Percentiles rank a stretch among this genome's conserved stretches.
These are phyloP conservation scores for Hipparchia semele DNA, from an alignment of 2,888 invertebrate genomes.

Conservation along the genomic window DNA sequence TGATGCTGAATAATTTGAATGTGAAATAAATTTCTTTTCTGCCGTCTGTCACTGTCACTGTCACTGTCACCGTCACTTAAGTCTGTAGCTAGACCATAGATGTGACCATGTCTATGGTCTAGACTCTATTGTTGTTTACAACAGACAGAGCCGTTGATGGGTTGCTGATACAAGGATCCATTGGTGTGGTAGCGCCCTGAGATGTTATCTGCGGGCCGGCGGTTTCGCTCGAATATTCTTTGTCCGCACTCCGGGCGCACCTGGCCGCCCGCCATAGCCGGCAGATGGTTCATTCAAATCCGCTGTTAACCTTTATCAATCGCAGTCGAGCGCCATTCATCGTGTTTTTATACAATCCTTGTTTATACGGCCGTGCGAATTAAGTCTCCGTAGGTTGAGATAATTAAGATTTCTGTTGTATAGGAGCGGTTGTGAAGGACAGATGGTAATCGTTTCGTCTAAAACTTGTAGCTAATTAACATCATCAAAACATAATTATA, in stretches of 20 bases:
- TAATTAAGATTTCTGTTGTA: background rate
- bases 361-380: slow-evolving; percentile 27
- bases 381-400: background rate
- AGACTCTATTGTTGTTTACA: too few relatives aligned
- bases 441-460: background rate
- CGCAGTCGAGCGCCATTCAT: slow-evolving; percentile 67
- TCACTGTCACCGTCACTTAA: too few relatives aligned
- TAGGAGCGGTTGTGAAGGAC: background rate
- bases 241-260: slow-evolving; percentile 57
- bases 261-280: slow-evolving; percentile 53
- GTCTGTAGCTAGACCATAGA: too few relatives aligned
- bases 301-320: slow-evolving; percentile 74
- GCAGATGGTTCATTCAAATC: slow-evolving; percentile 73
- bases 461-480: too few relatives aligned
- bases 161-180: too few relatives aligned
- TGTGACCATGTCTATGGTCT: too few relatives aligned
- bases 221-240: slow-evolving; percentile 51
- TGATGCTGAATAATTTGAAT: too few relatives aligned
- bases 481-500: too few relatives aligned
- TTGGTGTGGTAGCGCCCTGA: slow-evolving; percentile 11
- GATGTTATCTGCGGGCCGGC: slow-evolving; percentile 44
- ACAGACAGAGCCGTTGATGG: too few relatives aligned
- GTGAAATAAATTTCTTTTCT: too few relatives aligned
- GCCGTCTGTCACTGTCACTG: too few relatives aligned
- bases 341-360: slow-evolving; percentile 50